These are phyloP conservation scores for Lepeophtheirus nordmannii DNA, from an alignment of 2,888 invertebrate genomes.

Conservation along the genomic window DNA sequence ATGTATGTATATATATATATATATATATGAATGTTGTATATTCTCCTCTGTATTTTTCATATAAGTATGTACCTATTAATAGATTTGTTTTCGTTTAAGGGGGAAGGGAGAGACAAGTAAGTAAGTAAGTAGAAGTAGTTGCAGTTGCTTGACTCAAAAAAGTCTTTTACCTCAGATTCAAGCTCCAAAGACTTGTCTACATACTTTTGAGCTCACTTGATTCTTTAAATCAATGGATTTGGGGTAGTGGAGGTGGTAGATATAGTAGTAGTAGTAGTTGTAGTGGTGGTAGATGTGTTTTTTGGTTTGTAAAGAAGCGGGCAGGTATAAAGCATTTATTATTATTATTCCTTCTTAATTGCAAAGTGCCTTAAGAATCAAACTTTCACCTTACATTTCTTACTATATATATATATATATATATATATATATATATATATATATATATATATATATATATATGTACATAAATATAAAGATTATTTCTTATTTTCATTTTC, in stretches of 20 bases:
- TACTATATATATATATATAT: not conserved
- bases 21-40: too few relatives aligned
- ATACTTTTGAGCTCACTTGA: too few relatives aligned
- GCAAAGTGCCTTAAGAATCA: conserved; percentile 4
- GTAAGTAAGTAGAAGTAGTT: too few relatives aligned
- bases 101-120: not conserved
- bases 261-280: too few relatives aligned
- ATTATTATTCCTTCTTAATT: not conserved
- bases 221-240: too few relatives aligned
- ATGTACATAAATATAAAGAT: not conserved
- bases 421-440: not conserved
- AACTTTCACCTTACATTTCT: not conserved
- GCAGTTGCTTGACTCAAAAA: too few relatives aligned
- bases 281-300: too few relatives aligned
- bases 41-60: too few relatives aligned
- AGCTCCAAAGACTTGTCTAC: too few relatives aligned
- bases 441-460: not conserved
- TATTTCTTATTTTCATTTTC: conserved; percentile 7
- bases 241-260: not conserved
- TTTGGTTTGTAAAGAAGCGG: too few relatives aligned
- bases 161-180: too few relatives aligned
- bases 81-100: not conserved
- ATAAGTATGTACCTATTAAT: not conserved
- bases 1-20: too few relatives aligned
- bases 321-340: not conserved